Conservation (phyloP, 2,113 vertebrate genomes). For the Apodemus speciosus region DNA sequence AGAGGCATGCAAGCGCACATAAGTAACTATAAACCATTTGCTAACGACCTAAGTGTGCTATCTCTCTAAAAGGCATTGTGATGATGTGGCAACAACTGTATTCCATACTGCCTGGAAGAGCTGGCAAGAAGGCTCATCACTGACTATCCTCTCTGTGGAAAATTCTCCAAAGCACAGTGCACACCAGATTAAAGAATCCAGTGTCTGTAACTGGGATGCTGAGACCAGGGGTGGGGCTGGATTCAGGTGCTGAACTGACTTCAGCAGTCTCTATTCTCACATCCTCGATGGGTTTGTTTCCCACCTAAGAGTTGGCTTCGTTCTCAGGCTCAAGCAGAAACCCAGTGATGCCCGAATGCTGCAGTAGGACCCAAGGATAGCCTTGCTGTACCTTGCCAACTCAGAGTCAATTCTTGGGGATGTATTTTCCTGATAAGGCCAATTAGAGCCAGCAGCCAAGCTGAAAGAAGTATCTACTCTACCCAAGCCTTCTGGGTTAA, state of each 20-base stretch:
- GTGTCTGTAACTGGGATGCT: neutral
- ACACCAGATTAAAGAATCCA: neutral
- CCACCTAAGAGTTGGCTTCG: rapidly evolving
- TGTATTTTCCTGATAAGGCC: neutral
- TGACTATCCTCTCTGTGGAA: neutral
- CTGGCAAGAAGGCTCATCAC: neutral
- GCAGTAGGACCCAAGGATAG: neutral
- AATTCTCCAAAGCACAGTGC: neutral
- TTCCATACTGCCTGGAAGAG: neutral
- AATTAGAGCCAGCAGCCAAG: no score
- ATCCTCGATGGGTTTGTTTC: no score
- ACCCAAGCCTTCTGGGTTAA: neutral
- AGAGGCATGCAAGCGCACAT: neutral
- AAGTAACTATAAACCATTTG: conserved; percentile 13
- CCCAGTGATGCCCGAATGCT: neutral
- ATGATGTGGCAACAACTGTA: neutral
- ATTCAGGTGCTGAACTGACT: neutral
- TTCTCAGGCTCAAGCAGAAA: neutral
- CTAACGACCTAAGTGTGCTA: neutral
- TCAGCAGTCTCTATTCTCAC: neutral
- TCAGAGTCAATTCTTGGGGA: neutral
- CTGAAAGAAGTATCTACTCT: neutral
- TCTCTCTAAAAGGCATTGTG: neutral
- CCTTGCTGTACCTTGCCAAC: neutral
- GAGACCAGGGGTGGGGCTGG: no score